Evolutionary conservation across 2,797 vertebrate species (phyloP).

Genomic region (Petrocephalus sullivani): DNA sequence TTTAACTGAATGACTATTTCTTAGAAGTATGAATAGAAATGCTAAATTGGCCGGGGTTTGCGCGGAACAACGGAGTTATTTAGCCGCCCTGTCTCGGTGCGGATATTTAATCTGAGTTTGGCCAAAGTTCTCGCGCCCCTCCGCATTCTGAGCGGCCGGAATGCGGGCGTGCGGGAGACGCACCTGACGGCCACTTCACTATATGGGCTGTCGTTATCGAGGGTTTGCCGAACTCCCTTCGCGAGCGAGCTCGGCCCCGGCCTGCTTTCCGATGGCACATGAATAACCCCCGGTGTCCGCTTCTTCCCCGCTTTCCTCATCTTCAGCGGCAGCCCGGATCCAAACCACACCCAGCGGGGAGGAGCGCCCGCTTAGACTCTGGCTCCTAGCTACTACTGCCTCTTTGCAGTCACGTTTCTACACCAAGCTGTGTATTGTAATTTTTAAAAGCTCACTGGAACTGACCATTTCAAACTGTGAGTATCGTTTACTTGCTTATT

Average conservation of each 20-base stretch:
- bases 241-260: background rate
- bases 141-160: background rate
- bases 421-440: constrained; percentile 26
- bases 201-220: background rate
- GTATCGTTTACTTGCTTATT: constrained; percentile 27
- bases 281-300: background rate
- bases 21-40: background rate
- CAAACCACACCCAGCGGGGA: constrained; percentile 56
- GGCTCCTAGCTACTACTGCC: constrained; percentile 27
- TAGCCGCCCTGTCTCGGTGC: background rate
- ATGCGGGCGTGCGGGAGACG: background rate
- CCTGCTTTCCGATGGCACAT: background rate
- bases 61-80: background rate
- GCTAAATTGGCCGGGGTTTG: background rate
- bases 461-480: constrained; percentile 40
- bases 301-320: constrained; percentile 1
- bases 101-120: background rate
- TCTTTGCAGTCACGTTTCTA: constrained; percentile 36
- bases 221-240: background rate
- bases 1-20: background rate
- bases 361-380: constrained; percentile 35
- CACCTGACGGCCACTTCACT: background rate
- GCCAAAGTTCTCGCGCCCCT: background rate
- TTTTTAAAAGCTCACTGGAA: constrained; percentile 19
- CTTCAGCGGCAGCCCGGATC: constrained; percentile 27